These are phyloP conservation scores for Hydrozoanthus tunicans DNA, from an alignment of 64 coral and sea anemone genomes.

Conservation along the genomic window DNA sequence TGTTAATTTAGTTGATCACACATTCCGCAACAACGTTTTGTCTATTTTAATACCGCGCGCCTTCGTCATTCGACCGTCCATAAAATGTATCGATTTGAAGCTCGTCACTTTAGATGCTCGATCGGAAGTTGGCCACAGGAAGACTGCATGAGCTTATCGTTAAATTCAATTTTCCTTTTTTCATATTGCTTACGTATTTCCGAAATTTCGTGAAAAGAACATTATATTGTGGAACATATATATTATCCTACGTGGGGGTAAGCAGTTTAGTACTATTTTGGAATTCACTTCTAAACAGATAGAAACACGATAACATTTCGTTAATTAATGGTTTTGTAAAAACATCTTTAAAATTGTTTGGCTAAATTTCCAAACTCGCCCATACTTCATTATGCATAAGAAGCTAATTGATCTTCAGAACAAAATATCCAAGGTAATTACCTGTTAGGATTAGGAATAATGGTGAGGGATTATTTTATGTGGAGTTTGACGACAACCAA, in stretches of 20 bases:
- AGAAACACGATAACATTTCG: not conserved
- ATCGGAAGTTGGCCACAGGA: not conserved
- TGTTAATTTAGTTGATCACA: not conserved
- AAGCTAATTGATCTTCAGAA: too few relatives aligned
- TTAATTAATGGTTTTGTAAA: not conserved
- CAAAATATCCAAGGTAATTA: too few relatives aligned
- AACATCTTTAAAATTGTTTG: not conserved
- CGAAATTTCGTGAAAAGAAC: constrained; percentile 4
- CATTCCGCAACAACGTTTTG: not conserved
- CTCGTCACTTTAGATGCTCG: not conserved
- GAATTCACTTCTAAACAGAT: not conserved
- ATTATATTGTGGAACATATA: not conserved
- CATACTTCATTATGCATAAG: not conserved
- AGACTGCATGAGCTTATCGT: not conserved
- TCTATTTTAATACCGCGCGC: not conserved
- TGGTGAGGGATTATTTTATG: too few relatives aligned
- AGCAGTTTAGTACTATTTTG: not conserved
- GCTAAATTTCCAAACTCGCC: not conserved
- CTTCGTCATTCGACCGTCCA: not conserved
- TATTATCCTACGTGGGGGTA: not conserved
- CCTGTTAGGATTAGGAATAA: too few relatives aligned
- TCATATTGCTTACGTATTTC: not conserved
- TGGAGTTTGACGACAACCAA: too few relatives aligned
- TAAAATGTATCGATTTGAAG: not conserved
- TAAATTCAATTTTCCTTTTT: constrained; percentile 3